Evolutionary conservation across 2,797 vertebrate species (phyloP), one percentile per base, ranked within the genome.

Genomic region (Muscicapa striata): DNA sequence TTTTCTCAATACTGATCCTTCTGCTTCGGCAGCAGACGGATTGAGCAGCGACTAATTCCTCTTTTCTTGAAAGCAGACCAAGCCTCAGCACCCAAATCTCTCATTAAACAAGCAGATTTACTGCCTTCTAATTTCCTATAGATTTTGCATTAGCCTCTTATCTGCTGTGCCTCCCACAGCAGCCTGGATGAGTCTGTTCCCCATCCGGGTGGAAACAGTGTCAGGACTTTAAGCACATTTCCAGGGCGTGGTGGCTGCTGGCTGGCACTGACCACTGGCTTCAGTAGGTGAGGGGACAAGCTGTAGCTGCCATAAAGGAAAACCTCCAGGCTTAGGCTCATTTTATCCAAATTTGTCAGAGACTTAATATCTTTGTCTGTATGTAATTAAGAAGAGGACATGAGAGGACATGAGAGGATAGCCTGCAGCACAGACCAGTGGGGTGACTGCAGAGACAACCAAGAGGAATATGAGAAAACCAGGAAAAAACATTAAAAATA

Each of bases 71-170:
- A 51, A 86, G 78, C 78, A 59, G 78, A 32, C 55, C 2, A 8
- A 91, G 61, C 57, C 4, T 4, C 78, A 41, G 75, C 0, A 0
- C 59, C 54, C 11, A 6, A 87, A 83, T 74, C 72, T 41, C 68
- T 85, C 75, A 77, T 83, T 94, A 89, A 89, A 82, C 59, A 84
- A 89, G 72, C 48, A 90, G 64, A 87, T 93, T 91, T 93, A 61
- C 57, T 89, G 61, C 48, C 32, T 59, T 83, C 84, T 87, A 52
- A 70, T 92, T 82, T 73, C 87, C 75, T 84, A 63, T 38, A 87
- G 84, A 52, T 89, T 87, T 92, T 73, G 61, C 61, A 43, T 92
- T 84, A 83, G 64, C 82, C 17, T 91, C 63, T 92, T 80, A 67
- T 43, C 68, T 18, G 10, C 84, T 61, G 59, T 9, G 32, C 75